Evolutionary conservation across 2,113 vertebrate species (phyloP), one percentile per base, ranked within the genome.

Genomic region (Chelonoidis abingdonii): DNA sequence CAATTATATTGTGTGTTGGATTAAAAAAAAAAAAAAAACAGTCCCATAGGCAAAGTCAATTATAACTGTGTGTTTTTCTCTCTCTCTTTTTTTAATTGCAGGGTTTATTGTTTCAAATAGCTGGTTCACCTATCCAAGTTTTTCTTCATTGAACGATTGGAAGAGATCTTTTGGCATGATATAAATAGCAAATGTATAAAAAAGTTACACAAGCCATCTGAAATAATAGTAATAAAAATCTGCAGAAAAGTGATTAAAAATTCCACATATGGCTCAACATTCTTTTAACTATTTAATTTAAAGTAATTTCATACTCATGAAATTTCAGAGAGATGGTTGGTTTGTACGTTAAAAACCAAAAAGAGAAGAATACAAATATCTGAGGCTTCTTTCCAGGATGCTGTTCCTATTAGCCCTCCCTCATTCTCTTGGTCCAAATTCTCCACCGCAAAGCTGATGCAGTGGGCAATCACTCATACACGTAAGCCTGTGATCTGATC

Each of bases 91-190:
- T 90, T 52, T 0, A 57, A 7, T 31, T 59, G n/a, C 4, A 90
- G 17, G 53, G n/a, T 13, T 62, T 89, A 59, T 80, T 83, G 5
- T 49, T 92, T 97, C 31, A 96, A 56, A 89, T 22, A 95, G 25
- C 10, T 88, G 84, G 62, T 50, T 89, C 44, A 84, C 0, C 29
- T 84, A 44, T 83, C 10, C 53, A 88, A 35, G 19, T 78, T 86
- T 69, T 89, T 80, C 25, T 92, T 75, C 31, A 90, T 16, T 24
- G 53, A 95, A 54, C 35, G 29, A 59, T 6, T 93, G 3, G 1
- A 27, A 88, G 75, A 90, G 27, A 53, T 41, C 59, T 49, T 25
- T 6, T 41, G 31, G 14, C 3, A 2, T 10, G 72, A n/a, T 8
- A 11, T 38, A 4, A 94, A 52, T 91, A 93, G 14, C 31, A 91